A percentile compares a stretch with the other conserved stretches of the same genome.
Conservation (phyloP, 2,113 vertebrate species). For the Psammodynastes pulverulentus region DNA sequence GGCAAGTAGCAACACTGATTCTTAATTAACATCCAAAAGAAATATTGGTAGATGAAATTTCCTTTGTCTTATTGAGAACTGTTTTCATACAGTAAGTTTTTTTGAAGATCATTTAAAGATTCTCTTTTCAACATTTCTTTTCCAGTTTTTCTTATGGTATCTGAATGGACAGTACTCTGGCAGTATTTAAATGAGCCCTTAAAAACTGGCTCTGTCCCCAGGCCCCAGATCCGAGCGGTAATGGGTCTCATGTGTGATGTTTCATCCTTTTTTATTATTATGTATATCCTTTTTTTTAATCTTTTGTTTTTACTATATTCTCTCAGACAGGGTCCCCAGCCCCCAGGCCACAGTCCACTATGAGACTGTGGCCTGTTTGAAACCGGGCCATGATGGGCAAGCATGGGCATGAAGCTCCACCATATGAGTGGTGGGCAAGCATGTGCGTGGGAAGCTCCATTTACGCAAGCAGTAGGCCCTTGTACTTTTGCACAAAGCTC, state of each 20-base stretch:
- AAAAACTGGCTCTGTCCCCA: background rate
- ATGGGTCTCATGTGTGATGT: background rate
- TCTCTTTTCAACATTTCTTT: background rate
- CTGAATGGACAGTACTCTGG: background rate
- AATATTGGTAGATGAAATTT: background rate
- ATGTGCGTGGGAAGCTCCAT: no score
- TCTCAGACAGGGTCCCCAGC: background rate
- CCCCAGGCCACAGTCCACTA: no score
- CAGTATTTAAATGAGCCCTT: background rate
- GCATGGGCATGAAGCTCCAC: no score
- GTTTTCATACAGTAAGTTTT: background rate
- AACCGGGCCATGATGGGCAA: no score
- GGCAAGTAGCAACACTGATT: background rate
- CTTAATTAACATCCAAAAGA: background rate
- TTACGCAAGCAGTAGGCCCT: no score
- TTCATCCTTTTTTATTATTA: background rate
- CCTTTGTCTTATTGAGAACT: background rate
- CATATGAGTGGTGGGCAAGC: no score
- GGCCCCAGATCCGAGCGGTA: background rate
- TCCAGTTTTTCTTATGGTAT: background rate
- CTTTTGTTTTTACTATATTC: background rate
- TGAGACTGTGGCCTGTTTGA: no score
- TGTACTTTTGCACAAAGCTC: no score
- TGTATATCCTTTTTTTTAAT: background rate
- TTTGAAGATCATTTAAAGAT: background rate